Conservation (phyloP, 53 echinoderm and acorn worm species). For the Patiria pectinifera region DNA sequence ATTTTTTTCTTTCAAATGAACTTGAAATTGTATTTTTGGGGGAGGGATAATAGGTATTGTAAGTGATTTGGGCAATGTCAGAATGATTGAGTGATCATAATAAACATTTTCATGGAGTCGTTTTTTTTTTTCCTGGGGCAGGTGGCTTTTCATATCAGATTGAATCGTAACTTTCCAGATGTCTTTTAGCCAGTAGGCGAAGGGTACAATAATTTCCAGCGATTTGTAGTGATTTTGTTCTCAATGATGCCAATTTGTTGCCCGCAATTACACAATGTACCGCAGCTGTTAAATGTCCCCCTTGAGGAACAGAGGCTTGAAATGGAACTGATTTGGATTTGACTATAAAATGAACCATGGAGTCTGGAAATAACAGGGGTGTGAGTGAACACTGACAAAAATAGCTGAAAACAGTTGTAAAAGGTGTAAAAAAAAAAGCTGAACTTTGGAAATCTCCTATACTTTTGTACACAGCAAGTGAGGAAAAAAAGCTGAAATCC, state of each 20-base stretch:
- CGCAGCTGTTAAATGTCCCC: background rate
- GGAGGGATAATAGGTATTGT: background rate
- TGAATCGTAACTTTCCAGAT: conserved; percentile 9
- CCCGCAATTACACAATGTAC: background rate
- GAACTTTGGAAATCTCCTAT: too few species aligned
- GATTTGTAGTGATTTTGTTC: background rate
- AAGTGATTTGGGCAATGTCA: background rate
- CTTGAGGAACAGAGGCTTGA: background rate
- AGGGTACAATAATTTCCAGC: background rate
- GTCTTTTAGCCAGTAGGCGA: background rate
- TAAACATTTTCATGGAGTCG: background rate
- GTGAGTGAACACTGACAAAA: too few species aligned
- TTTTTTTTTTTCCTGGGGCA: background rate
- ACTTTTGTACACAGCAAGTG: too few species aligned
- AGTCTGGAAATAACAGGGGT: too few species aligned
- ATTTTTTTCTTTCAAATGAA: background rate
- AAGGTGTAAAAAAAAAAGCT: too few species aligned
- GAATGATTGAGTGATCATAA: background rate
- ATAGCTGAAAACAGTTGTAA: too few species aligned
- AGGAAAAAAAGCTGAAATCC: too few species aligned
- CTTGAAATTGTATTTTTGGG: background rate
- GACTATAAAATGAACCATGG: too few species aligned
- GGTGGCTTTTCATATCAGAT: background rate
- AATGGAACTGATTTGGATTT: background rate
- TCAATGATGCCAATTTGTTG: background rate